Conservation (phyloP, 1,140 invertebrate species). For the Polyergus mexicanus region DNA sequence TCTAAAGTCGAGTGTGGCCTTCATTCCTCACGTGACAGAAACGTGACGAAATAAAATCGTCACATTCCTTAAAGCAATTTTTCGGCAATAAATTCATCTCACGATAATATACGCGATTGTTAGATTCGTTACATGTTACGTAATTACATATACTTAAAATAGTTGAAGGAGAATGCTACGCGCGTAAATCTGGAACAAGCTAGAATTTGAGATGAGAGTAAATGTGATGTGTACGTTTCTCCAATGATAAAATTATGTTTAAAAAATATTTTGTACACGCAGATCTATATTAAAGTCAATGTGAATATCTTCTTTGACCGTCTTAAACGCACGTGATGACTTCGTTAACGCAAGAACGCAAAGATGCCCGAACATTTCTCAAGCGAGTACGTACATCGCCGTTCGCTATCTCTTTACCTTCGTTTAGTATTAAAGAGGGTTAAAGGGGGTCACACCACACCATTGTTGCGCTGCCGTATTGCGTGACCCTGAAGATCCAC, state of each 20-base stretch:
- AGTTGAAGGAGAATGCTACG: neutral
- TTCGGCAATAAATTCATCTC: neutral
- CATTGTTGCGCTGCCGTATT: conserved; percentile 18
- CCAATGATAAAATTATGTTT: neutral
- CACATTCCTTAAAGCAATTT: too few relatives aligned
- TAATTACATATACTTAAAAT: neutral
- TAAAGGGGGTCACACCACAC: conserved; percentile 17
- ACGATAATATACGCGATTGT: neutral
- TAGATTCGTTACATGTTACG: neutral
- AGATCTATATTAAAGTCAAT: neutral
- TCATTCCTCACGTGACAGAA: conserved; percentile 23
- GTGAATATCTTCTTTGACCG: neutral
- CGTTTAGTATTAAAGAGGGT: conserved; percentile 2
- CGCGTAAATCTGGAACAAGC: neutral
- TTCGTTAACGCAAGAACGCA: neutral
- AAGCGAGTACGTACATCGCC: neutral
- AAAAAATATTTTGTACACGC: neutral
- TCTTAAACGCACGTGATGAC: neutral
- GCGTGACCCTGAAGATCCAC: conserved; percentile 54
- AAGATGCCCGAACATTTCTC: neutral
- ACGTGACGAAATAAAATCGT: conserved; percentile 1
- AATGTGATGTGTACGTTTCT: neutral
- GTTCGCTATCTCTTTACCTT: neutral
- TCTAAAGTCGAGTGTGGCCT: conserved; percentile 57
- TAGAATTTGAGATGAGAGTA: neutral